Evolutionary conservation across 2,888 invertebrate species (phyloP).

Genomic region (Pterobdella sp.): DNA sequence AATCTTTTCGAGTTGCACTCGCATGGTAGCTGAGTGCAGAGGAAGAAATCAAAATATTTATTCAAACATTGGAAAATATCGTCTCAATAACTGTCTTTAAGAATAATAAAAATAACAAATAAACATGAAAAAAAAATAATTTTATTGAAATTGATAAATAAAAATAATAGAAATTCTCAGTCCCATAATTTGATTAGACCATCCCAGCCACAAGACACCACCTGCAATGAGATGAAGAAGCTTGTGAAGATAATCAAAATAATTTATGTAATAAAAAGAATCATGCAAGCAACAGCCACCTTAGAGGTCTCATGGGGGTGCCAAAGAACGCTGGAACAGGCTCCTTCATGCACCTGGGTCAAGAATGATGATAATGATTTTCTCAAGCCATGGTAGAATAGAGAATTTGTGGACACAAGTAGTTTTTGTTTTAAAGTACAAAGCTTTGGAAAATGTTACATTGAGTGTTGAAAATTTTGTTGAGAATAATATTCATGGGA

Average conservation of each 20-base stretch:
- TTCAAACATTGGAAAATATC: too few relatives aligned
- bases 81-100: too few relatives aligned
- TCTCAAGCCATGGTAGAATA: too few relatives aligned
- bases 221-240: neutral
- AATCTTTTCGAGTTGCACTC: too few relatives aligned
- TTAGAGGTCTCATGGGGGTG: conserved; percentile 97
- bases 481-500: conserved; percentile 1
- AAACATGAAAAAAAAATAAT: conserved; percentile 5
- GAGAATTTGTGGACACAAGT: too few relatives aligned
- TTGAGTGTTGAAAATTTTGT: neutral
- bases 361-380: conserved; percentile 7
- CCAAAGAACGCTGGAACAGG: conserved; percentile 89
- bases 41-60: too few relatives aligned
- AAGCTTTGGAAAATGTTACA: too few relatives aligned
- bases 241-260: neutral
- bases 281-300: conserved; percentile 66
- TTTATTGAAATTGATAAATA: neutral
- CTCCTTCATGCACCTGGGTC: conserved; percentile 90
- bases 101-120: neutral
- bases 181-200: conserved; percentile 98
- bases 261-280: neutral
- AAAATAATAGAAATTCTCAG: conserved; percentile 49
- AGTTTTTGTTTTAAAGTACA: too few relatives aligned
- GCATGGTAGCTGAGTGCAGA: too few relatives aligned
- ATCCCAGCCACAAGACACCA: conserved; percentile 79